A percentile compares a stretch with the other conserved stretches of the same genome.
phyloP scores from a whole-genome alignment of 2,113 vertebrate genomes.

The Lonchura striata region DNA sequence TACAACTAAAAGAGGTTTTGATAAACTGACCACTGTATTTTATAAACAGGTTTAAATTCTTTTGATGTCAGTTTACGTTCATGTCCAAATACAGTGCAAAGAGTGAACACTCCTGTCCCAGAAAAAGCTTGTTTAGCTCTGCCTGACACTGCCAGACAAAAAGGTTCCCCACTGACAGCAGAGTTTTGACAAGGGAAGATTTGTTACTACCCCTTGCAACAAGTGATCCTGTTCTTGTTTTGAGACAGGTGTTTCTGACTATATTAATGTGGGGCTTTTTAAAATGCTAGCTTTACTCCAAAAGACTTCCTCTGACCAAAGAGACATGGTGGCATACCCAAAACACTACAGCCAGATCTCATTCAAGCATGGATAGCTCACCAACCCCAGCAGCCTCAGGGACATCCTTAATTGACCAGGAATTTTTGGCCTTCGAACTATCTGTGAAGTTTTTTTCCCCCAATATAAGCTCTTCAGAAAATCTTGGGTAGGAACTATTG shows the following conservation, averaged over 20 bases:
- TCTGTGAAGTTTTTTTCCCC: not conserved
- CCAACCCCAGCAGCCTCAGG: not conserved
- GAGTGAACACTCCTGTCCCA: not conserved
- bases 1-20: not conserved
- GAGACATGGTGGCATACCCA: not conserved
- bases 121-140: not conserved
- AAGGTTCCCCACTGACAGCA: not conserved
- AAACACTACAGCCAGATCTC: not conserved
- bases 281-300: not conserved
- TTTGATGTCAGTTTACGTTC: not conserved
- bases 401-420: not conserved
- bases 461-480: not conserved
- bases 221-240: not conserved
- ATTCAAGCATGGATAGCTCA: not conserved
- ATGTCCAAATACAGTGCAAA: not conserved
- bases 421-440: not conserved
- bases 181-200: not conserved
- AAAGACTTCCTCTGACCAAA: not conserved
- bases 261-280: rapidly evolving
- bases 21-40: not conserved
- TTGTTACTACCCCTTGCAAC: not conserved
- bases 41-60: not conserved
- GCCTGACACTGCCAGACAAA: not conserved
- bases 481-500: not conserved
- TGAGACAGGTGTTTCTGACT: not conserved